Conservation (phyloP, 2,113 vertebrate species). For the Baryphthengus martii region DNA sequence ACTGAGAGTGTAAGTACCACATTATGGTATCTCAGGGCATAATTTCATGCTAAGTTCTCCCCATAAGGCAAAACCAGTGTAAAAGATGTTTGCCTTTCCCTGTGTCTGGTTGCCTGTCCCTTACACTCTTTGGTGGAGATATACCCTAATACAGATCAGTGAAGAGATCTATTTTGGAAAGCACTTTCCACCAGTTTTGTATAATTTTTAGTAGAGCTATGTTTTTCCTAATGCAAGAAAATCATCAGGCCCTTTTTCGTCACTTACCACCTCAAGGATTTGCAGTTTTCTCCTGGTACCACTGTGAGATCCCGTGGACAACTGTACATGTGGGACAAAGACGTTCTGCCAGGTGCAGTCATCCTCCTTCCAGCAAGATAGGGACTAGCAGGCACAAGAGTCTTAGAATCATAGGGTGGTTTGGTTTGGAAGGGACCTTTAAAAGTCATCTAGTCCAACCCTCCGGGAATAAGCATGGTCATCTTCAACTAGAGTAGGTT, state of each 20-base stretch:
- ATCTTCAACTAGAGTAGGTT: neutral
- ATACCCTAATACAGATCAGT: neutral
- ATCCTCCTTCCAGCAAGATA: neutral
- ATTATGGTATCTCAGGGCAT: neutral
- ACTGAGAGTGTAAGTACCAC: neutral
- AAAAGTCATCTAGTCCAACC: neutral
- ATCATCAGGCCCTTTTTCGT: neutral
- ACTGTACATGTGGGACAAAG: fast-evolving
- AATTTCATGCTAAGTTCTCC: neutral
- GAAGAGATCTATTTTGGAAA: neutral
- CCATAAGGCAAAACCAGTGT: neutral
- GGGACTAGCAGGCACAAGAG: neutral
- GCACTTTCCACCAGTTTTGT: neutral
- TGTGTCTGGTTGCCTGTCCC: neutral
- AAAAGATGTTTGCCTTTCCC: neutral
- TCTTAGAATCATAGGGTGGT: neutral
- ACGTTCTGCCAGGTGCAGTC: neutral
- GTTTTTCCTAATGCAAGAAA: neutral
- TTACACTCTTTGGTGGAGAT: neutral
- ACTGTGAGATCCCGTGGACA: neutral
- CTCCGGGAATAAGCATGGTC: neutral
- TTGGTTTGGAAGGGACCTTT: neutral
- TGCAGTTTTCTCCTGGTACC: neutral
- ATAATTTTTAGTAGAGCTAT: neutral
- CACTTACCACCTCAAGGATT: neutral